These are phyloP conservation scores for Prosopocoilus inquinatus DNA, from an alignment of 2,888 invertebrate species.

Conservation along the genomic window DNA sequence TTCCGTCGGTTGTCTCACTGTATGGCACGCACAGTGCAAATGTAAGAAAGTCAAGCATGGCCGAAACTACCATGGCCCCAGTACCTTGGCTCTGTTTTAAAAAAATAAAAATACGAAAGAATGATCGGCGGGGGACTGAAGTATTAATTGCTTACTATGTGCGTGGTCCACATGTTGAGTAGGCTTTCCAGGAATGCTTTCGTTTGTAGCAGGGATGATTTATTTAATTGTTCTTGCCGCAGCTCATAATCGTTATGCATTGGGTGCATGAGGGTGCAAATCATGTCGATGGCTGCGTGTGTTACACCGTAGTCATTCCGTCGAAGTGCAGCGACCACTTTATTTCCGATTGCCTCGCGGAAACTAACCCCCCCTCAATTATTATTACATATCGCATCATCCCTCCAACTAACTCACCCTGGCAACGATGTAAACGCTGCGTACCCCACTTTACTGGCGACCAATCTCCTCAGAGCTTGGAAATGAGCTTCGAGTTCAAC, in stretches of 20 bases:
- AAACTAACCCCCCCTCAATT: slow-evolving; percentile 65
- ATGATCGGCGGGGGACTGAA: too few relatives aligned
- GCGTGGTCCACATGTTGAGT: slow-evolving; percentile 90
- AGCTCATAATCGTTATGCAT: slow-evolving; percentile 97
- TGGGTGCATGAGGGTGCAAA: slow-evolving; percentile 97
- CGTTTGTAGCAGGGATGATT: slow-evolving; percentile 90
- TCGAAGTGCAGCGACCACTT: slow-evolving; percentile 87
- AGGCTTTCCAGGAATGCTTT: slow-evolving; percentile 89
- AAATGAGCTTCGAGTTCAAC: slow-evolving; percentile 91
- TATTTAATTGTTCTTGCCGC: slow-evolving; percentile 96
- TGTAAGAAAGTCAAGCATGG: slow-evolving; percentile 97
- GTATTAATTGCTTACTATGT: slow-evolving; percentile 81
- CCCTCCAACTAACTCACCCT: slow-evolving; percentile 58
- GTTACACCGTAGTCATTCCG: slow-evolving; percentile 86
- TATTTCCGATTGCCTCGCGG: slow-evolving; percentile 90
- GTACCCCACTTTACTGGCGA: slow-evolving; percentile 98
- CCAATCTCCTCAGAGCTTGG: slow-evolving; percentile 86
- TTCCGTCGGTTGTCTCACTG: slow-evolving; percentile 97
- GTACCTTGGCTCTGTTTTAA: slow-evolving; percentile 84
- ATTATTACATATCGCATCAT: too few relatives aligned
- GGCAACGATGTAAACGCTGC: slow-evolving; percentile 88
- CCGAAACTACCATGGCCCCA: slow-evolving; percentile 93
- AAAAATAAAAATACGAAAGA: too few relatives aligned
- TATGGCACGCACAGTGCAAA: slow-evolving; percentile 98
- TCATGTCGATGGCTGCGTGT: slow-evolving; percentile 95